Conservation (phyloP, 2,888 invertebrate species). For the Drosophila ezoana region DNA sequence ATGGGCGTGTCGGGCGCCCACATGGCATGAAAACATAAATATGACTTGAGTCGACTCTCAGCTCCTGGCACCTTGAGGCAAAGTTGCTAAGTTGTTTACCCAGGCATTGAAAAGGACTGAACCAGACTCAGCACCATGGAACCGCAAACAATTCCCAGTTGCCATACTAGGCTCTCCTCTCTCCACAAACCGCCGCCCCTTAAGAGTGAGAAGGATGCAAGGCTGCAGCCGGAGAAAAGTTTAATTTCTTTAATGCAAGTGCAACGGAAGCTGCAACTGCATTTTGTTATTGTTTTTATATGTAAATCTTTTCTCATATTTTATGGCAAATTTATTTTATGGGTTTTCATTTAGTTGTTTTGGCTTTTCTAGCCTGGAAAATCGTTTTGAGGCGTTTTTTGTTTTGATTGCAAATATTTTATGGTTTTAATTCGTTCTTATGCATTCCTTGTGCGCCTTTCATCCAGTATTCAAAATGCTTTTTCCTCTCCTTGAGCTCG, state of each 20-base stretch:
- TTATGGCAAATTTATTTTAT: constrained; percentile 63
- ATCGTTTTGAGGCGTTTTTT: constrained; percentile 29
- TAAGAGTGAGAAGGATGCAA: constrained; percentile 1
- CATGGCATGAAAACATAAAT: constrained; percentile 67
- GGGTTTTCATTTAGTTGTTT: constrained; percentile 52
- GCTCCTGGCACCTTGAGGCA: constrained; percentile 55
- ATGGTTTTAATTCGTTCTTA: constrained; percentile 64
- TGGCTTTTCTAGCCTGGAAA: constrained; percentile 30
- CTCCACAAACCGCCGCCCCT: not conserved
- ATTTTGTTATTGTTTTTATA: constrained; percentile 34
- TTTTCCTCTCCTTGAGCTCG: constrained; percentile 33
- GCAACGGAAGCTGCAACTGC: constrained; percentile 31
- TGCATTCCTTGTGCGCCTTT: constrained; percentile 46
- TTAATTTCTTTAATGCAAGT: constrained; percentile 74
- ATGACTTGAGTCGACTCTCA: constrained; percentile 51
- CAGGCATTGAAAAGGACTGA: constrained; percentile 59
- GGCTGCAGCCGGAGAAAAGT: constrained; percentile 32
- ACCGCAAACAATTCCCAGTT: constrained; percentile 29
- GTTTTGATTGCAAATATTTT: constrained; percentile 68
- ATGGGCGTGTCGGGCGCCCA: constrained; percentile 47
- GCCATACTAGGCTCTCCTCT: not conserved
- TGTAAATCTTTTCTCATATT: constrained; percentile 36
- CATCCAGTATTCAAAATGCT: constrained; percentile 49
- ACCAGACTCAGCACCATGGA: constrained; percentile 10
- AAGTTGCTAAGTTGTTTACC: constrained; percentile 74